These are phyloP conservation scores for Notechis scutatus DNA, from an alignment of 2,113 vertebrate genomes.

Conservation along the genomic window DNA sequence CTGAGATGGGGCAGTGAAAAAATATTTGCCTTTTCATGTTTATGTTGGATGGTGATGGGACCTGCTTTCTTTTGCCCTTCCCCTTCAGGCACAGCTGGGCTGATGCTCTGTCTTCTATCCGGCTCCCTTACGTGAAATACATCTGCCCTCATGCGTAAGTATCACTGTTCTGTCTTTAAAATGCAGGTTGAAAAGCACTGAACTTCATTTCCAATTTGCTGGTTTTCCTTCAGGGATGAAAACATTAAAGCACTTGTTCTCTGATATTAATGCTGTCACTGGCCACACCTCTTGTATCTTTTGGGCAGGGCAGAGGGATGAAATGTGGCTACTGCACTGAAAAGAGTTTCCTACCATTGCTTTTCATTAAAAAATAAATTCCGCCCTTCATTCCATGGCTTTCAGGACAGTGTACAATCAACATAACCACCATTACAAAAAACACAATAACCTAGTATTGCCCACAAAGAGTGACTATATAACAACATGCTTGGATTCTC, in stretches of 20 bases:
- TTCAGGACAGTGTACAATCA: not conserved
- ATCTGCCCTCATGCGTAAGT: slow-evolving; percentile 98
- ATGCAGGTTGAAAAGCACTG: not conserved
- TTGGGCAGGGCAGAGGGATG: not conserved
- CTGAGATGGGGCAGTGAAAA: not conserved
- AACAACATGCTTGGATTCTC: not conserved
- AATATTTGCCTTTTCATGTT: not conserved
- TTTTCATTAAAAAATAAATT: not conserved
- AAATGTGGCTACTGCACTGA: not conserved
- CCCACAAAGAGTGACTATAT: not conserved
- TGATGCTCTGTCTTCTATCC: slow-evolving; percentile 83
- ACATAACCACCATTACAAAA: not conserved
- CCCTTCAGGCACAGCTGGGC: slow-evolving; percentile 90
- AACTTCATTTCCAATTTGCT: not conserved
- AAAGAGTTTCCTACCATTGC: not conserved
- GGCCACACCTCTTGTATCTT: not conserved
- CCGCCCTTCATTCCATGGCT: not conserved
- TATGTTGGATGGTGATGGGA: not conserved
- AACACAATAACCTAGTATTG: not conserved
- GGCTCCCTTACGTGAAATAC: slow-evolving; percentile 91
- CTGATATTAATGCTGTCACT: not conserved
- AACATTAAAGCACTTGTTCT: not conserved
- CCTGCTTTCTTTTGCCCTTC: slow-evolving; percentile 6
- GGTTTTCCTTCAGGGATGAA: not conserved
- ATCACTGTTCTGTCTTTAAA: not conserved